Percentiles rank a stretch among this genome's conserved stretches.
Conservation (phyloP, 2,113 vertebrate genomes). For the Oxygymnocypris stewartii region DNA sequence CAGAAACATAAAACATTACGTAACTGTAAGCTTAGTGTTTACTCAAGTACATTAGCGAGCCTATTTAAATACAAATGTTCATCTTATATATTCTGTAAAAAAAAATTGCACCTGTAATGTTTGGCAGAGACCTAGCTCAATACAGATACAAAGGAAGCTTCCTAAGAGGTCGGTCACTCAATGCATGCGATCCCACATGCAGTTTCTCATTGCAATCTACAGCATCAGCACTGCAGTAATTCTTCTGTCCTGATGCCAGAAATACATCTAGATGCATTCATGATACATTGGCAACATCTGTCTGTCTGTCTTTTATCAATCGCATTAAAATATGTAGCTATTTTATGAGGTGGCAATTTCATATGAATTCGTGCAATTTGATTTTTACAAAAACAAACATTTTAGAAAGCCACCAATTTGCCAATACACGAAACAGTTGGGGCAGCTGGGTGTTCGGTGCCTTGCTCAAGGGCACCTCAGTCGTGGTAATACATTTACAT, state of each 20-base stretch:
- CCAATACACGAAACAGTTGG: background rate
- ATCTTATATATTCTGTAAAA: background rate
- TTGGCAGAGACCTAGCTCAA: background rate
- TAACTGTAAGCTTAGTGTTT: background rate
- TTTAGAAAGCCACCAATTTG: background rate
- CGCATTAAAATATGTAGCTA: background rate
- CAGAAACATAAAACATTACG: background rate
- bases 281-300: background rate
- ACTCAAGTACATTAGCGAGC: background rate
- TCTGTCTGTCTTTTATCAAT: background rate
- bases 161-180: background rate
- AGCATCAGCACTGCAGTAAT: background rate
- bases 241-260: slow-evolving; percentile 15
- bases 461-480: too few species aligned
- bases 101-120: background rate
- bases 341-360: background rate
- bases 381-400: background rate
- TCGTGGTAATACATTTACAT: too few species aligned
- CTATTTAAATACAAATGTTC: background rate
- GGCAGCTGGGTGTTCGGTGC: too few species aligned
- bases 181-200: background rate
- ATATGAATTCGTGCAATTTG: background rate
- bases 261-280: background rate
- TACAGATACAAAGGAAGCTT: background rate
- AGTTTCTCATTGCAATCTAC: background rate